Base-by-base conservation (phyloP, 2,888 invertebrate species). In the Alentia gelatinosa region DNA sequence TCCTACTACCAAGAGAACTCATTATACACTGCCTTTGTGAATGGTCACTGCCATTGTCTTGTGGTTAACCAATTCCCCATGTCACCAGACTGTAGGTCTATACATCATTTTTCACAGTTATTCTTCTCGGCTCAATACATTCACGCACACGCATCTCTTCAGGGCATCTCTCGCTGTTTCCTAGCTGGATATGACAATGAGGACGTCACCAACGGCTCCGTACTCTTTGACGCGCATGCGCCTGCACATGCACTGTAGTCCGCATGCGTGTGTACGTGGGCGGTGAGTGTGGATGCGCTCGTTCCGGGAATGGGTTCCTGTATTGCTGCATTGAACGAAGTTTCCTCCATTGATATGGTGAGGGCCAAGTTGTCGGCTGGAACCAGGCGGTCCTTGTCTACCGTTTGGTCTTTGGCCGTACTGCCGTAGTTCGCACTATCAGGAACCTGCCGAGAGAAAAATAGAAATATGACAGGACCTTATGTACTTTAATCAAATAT, bases 291-390 rank as follows among this genome's bases (percentile, higher is more conserved):
- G 86, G 4, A 9, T 5, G 40, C 15, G 30, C 86, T 86, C 23
- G 86, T 47, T 26, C 86, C 86, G 0, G 86, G 86, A 5, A 30
- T 1, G 19, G 86, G 47, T 23, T 86, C 33, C 26, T 30, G 42
- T 15, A 47, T 26, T 47, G 47, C 47, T n/a, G 42, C 35, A 23
- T 26, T 42, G 47, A 86, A 50, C 15, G 47, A 47, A 1, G 86
- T 86, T 30, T 86, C 86, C 47, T 86, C 86, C 86, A 86, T 86
- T 5, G 86, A 86, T 30, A 86, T 47, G 26, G 86, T 47, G 15
- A 86, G 42, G 47, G 86, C 86, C 30, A 86, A 30, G 86, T 86
- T 86, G n/a, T 86, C 86, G 7, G 47, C 86, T 0, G 50, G 47
- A 12, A 42, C 42, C 42, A 86, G 86, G 12, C 30, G 42, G 19